Conservation (phyloP, 2,888 invertebrate species). For the Onchidella celtica region DNA sequence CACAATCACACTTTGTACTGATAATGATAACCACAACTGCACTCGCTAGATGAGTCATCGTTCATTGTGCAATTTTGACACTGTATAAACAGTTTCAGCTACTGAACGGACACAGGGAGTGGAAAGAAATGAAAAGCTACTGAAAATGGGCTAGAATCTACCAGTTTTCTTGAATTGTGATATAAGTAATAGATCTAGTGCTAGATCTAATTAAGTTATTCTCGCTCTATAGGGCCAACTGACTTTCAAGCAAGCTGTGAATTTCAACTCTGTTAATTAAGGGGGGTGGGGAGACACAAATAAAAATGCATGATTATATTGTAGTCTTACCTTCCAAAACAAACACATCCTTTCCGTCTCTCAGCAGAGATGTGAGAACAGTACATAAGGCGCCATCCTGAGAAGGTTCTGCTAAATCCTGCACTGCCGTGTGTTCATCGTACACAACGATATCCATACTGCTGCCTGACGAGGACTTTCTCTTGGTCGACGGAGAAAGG, state of each 20-base stretch:
- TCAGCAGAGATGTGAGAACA: constrained; percentile 85
- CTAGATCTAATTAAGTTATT: neutral
- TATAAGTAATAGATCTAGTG: no score
- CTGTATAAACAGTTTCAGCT: no score
- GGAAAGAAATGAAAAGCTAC: no score
- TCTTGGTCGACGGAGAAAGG: constrained; percentile 73
- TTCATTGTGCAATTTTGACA: no score
- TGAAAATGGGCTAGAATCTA: no score
- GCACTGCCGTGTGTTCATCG: constrained; percentile 84
- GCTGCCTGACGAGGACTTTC: constrained; percentile 84
- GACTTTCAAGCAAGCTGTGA: neutral
- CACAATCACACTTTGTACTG: no score
- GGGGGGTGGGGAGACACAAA: no score
- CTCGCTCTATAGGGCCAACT: neutral
- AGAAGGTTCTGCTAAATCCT: constrained; percentile 14
- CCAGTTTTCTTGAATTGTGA: no score
- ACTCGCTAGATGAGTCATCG: no score
- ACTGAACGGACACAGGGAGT: no score
- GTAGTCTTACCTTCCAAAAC: constrained; percentile 85
- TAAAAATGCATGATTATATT: neutral
- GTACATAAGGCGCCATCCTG: constrained; percentile 84
- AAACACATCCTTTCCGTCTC: constrained; percentile 85
- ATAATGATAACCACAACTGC: no score
- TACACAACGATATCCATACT: constrained; percentile 85
- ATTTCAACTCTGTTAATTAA: no score